These are phyloP conservation scores for Microctonus aethiopoides DNA, from an alignment of 2,888 invertebrate species.

Conservation along the genomic window DNA sequence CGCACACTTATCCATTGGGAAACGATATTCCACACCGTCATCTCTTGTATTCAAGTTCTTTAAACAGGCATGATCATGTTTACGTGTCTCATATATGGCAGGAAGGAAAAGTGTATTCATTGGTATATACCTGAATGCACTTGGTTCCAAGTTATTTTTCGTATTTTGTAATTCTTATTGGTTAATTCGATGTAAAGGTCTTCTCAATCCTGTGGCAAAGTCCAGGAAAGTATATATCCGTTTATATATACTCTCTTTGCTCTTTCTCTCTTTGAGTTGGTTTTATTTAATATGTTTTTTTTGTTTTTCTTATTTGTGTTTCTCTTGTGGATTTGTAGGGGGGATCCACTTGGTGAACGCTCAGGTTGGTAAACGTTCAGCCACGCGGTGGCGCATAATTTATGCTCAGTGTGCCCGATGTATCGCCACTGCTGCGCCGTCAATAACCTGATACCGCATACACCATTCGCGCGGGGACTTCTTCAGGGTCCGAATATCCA, in stretches of 20 bases:
- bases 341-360: background rate
- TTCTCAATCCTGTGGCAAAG: conserved; percentile 29
- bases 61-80: conserved; percentile 34
- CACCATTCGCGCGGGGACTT: conserved; percentile 46
- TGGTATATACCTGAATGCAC: background rate
- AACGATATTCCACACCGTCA: background rate
- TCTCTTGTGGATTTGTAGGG: conserved; percentile 19
- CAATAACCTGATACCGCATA: conserved; percentile 60
- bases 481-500: conserved; percentile 57
- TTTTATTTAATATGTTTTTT: too few relatives aligned
- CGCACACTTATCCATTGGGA: background rate
- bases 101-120: background rate
- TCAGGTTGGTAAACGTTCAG: background rate
- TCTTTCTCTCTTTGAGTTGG: background rate
- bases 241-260: too few relatives aligned
- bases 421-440: conserved; percentile 56
- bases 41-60: conserved; percentile 28
- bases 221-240: background rate
- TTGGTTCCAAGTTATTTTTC: background rate
- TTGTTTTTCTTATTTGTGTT: conserved; percentile 34
- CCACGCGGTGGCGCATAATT: conserved; percentile 45
- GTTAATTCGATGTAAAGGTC: conserved; percentile 23
- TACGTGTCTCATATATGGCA: conserved; percentile 28
- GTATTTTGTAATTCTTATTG: background rate
- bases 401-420: conserved; percentile 54